Base-by-base conservation (phyloP, 2,888 invertebrate species). In the Automeris io region DNA sequence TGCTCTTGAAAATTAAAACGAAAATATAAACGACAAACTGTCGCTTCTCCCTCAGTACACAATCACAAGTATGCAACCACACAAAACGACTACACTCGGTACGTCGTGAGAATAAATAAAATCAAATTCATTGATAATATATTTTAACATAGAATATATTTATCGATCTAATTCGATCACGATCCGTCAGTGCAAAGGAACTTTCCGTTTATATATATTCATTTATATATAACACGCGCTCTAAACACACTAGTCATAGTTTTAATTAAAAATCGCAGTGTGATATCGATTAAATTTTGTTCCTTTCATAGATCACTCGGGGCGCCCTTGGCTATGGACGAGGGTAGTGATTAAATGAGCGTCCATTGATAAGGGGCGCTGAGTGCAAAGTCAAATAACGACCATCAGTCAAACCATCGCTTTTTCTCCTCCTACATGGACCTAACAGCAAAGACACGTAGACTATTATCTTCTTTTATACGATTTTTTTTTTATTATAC, bases 231-330 rank as follows among this genome's bases (percentile, higher is more conserved):
- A 21, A 29, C 33, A 48, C 52, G 59, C 52, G 49, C 54, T 43
- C 45, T 46, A 44, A 49, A 65, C 78, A 78, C 82, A 79, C 82
- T 74, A 69, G 72, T 67, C 78, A 74, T 67, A 73, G 76, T 69
- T 81, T 82, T 79, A 70, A 54, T 67, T 67, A 71, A 76, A 80
- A 79, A 73, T 73, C 71, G 77, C 70, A 70, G 79, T 77, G 81
- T 79, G 63, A 50, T 59, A 61, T 61, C 51, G 46, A 54, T 41
- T 42, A 47, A 42, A 47, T 37, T 44, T 35, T 41, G 55, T 65
- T 67, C 62, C 63, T 59, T 49, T 43, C 36, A 26, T 37, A 39
- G 35, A 24, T 38, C 57, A 55, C 70, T 70, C 73, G 44, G 8
- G 40, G 54, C 51, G 55, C 55, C 57, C 62, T 71, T 68, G 58